Percentiles rank a stretch among this genome's conserved stretches.
These are phyloP conservation scores for Pica pica DNA, from an alignment of 2,113 vertebrate species.

Conservation along the genomic window DNA sequence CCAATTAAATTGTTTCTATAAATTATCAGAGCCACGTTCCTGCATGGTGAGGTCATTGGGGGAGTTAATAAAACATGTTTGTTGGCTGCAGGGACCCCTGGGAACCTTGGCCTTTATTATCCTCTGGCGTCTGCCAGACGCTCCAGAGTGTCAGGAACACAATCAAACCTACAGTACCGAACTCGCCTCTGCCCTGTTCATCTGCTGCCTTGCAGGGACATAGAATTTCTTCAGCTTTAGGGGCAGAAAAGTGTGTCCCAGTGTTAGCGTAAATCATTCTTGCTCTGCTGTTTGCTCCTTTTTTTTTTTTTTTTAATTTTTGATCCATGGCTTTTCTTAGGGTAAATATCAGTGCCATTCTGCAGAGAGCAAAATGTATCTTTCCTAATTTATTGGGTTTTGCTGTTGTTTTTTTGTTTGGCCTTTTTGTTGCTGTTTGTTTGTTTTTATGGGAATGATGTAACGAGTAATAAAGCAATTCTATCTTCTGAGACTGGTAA, in stretches of 20 bases:
- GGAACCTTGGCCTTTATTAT: conserved; percentile 56
- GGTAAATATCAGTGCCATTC: not conserved
- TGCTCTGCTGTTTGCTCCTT: not conserved
- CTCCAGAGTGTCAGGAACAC: conserved; percentile 30
- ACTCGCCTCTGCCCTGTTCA: not conserved
- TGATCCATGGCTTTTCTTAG: not conserved
- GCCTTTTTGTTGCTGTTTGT: not conserved
- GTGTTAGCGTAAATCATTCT: not conserved
- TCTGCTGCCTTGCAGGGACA: not conserved
- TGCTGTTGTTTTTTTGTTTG: not conserved
- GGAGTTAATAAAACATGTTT: conserved; percentile 62
- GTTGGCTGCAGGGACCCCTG: conserved; percentile 54
- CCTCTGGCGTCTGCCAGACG: conserved; percentile 52
- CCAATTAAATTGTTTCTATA: conserved; percentile 64
- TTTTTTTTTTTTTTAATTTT: not conserved
- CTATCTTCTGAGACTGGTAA: not conserved
- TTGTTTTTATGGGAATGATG: not conserved
- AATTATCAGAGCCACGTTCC: conserved; percentile 61
- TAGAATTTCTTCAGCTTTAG: not conserved
- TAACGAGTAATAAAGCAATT: not conserved
- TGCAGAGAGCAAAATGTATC: not conserved
- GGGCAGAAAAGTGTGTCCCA: not conserved
- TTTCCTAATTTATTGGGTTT: not conserved
- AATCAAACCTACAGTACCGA: not conserved
- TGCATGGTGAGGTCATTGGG: conserved; percentile 42